Percentiles rank a stretch among this genome's conserved stretches.
Evolutionary conservation across 2,888 invertebrate genomes (phyloP).

Genomic region (Clivina fossor): DNA sequence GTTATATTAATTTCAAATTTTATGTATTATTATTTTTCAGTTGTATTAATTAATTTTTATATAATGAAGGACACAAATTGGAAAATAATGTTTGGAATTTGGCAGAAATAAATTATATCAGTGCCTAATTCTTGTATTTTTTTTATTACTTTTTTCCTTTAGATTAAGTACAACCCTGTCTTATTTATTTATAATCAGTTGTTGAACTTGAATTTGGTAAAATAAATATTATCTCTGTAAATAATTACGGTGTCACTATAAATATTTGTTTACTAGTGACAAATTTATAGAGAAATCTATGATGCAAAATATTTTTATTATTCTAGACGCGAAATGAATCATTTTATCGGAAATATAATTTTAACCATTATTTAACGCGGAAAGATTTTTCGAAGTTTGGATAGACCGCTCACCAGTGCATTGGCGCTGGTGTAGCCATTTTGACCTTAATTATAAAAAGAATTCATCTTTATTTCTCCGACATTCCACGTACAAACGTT

Average conservation of each 20-base stretch:
- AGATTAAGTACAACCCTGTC: no score
- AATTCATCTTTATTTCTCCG: constrained; percentile 21
- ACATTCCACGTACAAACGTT: constrained; percentile 24
- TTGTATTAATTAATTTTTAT: constrained; percentile 28
- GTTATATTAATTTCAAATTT: not conserved
- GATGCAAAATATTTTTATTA: no score
- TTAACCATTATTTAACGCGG: not conserved
- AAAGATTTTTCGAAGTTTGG: no score
- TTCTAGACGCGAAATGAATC: constrained; percentile 15
- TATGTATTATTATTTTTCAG: constrained; percentile 13
- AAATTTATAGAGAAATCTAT: no score
- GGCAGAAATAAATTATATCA: constrained; percentile 13
- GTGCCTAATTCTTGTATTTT: no score
- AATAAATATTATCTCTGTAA: no score
- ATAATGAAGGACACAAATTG: constrained; percentile 20
- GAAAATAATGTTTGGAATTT: constrained; percentile 6
- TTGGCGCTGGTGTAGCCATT: constrained; percentile 15
- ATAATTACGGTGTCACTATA: no score
- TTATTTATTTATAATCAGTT: no score
- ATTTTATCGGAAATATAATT: constrained; percentile 6
- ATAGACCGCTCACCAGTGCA: constrained; percentile 9
- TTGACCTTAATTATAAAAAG: constrained; percentile 30
- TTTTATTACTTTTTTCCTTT: no score
- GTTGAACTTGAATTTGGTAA: not conserved
- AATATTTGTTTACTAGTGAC: no score